Conservation (phyloP, 2,113 vertebrate genomes). For the Paratilapia polleni region DNA sequence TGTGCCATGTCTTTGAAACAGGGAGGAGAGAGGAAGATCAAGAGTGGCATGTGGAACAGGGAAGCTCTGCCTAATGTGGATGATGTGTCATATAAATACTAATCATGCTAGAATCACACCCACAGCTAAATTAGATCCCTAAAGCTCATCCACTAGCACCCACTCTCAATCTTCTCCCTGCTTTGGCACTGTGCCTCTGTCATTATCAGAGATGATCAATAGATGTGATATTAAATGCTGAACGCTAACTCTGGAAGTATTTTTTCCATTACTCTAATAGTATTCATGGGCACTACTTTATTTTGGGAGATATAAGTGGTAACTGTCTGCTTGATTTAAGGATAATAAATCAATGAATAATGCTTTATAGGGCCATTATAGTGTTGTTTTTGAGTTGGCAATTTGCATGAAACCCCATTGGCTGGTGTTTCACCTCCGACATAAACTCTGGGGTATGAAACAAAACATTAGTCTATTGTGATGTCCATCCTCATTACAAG, state of each 20-base stretch:
- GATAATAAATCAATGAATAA: constrained; percentile 3
- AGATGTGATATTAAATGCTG: constrained; percentile 38
- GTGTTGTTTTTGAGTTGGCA: background rate
- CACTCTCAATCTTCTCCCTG: constrained; percentile 49
- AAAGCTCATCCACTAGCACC: constrained; percentile 61
- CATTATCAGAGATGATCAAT: constrained; percentile 53
- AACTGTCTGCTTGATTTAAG: background rate
- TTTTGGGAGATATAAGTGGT: background rate
- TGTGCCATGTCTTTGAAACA: constrained; percentile 67
- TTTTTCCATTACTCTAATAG: background rate
- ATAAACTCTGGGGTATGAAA: background rate
- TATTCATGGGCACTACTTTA: background rate
- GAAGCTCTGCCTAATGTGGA: constrained; percentile 67
- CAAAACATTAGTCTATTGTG: background rate
- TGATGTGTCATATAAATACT: constrained; percentile 78
- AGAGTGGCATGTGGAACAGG: constrained; percentile 69
- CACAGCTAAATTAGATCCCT: constrained; percentile 72
- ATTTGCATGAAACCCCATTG: constrained; percentile 12
- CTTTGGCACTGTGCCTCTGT: constrained; percentile 36
- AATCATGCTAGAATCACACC: constrained; percentile 70
- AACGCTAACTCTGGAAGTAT: constrained; percentile 16
- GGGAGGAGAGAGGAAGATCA: constrained; percentile 65
- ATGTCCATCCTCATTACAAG: background rate
- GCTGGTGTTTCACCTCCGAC: background rate
- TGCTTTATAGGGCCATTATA: background rate